Conservation (phyloP, 1,140 invertebrate genomes). For the Zophobas atratus region DNA sequence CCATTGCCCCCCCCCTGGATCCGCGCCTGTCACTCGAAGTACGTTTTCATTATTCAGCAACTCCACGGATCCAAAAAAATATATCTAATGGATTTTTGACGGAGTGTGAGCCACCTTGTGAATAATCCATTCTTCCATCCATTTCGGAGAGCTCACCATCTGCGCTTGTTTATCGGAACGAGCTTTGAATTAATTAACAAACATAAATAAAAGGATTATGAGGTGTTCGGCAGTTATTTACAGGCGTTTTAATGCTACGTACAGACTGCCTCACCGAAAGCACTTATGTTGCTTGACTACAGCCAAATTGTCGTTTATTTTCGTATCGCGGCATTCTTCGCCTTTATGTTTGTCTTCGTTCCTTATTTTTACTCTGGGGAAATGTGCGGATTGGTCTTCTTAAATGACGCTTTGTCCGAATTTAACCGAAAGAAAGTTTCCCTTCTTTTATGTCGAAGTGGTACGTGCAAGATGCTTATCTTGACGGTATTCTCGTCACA, state of each 20-base stretch:
- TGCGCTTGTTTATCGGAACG: background rate
- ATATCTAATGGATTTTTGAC: conserved; percentile 6
- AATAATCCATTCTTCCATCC: background rate
- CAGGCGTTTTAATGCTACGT: conserved; percentile 9
- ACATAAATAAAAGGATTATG: conserved; percentile 27
- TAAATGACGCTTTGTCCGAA: background rate
- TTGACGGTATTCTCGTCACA: no score
- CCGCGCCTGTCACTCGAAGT: conserved; percentile 4
- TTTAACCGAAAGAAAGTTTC: no score
- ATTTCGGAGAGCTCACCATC: background rate
- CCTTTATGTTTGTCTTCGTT: conserved; percentile 24
- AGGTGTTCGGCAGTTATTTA: conserved; percentile 32
- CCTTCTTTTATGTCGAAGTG: no score
- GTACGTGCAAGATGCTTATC: no score
- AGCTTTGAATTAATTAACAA: conserved; percentile 26
- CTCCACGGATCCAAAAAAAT: background rate
- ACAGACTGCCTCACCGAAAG: conserved; percentile 4
- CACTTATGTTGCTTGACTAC: conserved; percentile 30
- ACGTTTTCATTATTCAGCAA: conserved; percentile 31
- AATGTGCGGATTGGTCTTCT: conserved; percentile 4
- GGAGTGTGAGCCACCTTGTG: background rate
- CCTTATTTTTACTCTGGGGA: conserved; percentile 26
- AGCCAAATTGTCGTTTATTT: conserved; percentile 33
- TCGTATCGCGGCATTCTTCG: conserved; percentile 10
- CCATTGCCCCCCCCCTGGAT: no score